phyloP scores from a whole-genome alignment of 2,797 vertebrate species.

The Halcyon chelicuti region DNA sequence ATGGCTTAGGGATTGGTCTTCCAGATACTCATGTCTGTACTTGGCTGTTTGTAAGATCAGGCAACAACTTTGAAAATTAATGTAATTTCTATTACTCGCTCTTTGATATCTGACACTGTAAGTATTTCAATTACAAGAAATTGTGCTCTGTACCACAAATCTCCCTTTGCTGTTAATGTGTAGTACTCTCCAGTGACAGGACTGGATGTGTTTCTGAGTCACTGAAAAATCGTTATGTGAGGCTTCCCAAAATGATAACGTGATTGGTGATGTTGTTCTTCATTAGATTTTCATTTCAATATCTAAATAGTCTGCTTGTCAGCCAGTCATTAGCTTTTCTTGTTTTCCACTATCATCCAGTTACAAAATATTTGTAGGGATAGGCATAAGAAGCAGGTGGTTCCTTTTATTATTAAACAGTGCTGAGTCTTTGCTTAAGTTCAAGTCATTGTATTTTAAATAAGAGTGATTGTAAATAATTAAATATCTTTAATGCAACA shows the following conservation, averaged over 20 bases:
- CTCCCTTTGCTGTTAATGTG: not conserved
- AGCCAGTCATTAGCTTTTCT: conserved; percentile 25
- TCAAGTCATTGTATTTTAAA: conserved; percentile 48
- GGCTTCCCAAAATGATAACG: conserved; percentile 60
- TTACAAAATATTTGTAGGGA: conserved; percentile 31
- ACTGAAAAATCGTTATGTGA: conserved; percentile 62
- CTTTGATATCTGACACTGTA: conserved; percentile 26
- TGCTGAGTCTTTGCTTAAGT: conserved; percentile 23
- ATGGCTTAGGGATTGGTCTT: not conserved
- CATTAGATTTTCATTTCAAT: conserved; percentile 60
- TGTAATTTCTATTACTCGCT: not conserved
- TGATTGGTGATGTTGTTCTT: conserved; percentile 57
- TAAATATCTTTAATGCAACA: conserved; percentile 50
- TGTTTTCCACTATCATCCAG: conserved; percentile 6
- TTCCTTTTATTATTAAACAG: conserved; percentile 51
- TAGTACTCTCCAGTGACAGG: conserved; percentile 20
- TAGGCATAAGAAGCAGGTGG: conserved; percentile 11
- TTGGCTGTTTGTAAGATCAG: not conserved
- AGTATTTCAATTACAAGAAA: conserved; percentile 25
- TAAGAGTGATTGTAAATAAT: conserved; percentile 38
- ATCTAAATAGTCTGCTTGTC: conserved; percentile 1
- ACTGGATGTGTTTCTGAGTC: conserved; percentile 69
- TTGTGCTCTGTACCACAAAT: not conserved
- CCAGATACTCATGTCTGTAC: not conserved
- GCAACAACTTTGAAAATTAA: not conserved